A percentile compares a stretch with the other conserved stretches of the same genome.
Conservation (phyloP, 2,888 invertebrate genomes). For the Tipula helvola region DNA sequence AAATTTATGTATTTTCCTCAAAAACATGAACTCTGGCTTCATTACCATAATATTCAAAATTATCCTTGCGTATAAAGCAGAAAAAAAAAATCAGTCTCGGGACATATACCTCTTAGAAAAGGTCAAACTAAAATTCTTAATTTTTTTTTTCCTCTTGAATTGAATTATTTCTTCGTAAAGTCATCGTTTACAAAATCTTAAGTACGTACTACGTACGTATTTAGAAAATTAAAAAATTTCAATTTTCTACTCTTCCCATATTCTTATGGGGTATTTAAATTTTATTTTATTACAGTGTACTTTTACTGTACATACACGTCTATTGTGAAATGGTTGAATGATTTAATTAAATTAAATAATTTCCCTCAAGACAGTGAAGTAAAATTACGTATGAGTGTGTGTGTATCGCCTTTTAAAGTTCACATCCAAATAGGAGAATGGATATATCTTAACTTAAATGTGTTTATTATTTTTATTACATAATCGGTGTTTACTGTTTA, state of each 20-base stretch:
- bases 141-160: not conserved
- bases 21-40: not conserved
- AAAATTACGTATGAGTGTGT: not conserved
- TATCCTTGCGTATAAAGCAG: not conserved
- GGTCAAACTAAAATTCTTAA: not conserved
- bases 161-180: not conserved
- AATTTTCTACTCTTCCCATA: not conserved
- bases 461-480: not conserved
- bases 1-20: not conserved
- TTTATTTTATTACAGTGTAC: not conserved
- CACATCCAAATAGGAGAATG: not conserved
- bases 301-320: not conserved
- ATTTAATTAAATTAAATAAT: not conserved
- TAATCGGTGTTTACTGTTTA: not conserved
- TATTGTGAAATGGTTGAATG: not conserved
- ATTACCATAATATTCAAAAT: not conserved
- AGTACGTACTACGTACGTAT: not conserved
- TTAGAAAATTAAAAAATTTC: not conserved
- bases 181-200: not conserved
- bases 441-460: not conserved
- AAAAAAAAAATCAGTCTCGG: not conserved
- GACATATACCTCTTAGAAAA: not conserved
- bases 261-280: not conserved
- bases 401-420: not conserved
- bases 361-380: not conserved